These are phyloP conservation scores for Polyploca ridens DNA, from an alignment of 2,888 invertebrate species.

Conservation along the genomic window DNA sequence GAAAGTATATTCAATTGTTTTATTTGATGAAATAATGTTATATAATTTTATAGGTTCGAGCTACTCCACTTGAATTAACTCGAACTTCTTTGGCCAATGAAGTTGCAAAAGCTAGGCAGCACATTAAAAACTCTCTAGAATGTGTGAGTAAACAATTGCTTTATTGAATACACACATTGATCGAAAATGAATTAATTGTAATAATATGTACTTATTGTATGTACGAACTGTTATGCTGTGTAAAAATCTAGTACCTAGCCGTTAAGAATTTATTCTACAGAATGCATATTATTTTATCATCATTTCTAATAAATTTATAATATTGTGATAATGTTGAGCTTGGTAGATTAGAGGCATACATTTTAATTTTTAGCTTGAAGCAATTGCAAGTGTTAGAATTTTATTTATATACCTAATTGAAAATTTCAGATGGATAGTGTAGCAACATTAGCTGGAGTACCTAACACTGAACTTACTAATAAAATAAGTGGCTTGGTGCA, in stretches of 20 bases:
- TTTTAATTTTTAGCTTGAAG: conserved; percentile 14
- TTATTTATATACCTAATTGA: conserved; percentile 12
- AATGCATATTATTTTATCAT: background rate
- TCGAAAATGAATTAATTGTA: background rate
- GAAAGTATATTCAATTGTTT: background rate
- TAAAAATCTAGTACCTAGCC: background rate
- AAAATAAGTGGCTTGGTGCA: conserved; percentile 84
- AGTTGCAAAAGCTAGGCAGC: conserved; percentile 94
- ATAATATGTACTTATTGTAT: background rate
- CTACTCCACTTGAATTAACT: conserved; percentile 62
- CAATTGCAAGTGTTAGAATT: background rate
- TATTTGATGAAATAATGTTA: conserved; percentile 24
- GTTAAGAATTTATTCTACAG: background rate
- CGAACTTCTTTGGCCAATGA: conserved; percentile 90
- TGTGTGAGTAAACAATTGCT: conserved; percentile 84
- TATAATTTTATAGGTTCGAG: conserved; percentile 64
- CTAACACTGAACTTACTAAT: conserved; percentile 82
- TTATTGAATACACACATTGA: conserved; percentile 36
- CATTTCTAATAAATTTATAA: background rate
- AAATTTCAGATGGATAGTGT: conserved; percentile 87
- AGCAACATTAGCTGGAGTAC: conserved; percentile 81
- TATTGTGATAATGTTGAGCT: background rate
- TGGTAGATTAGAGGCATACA: background rate
- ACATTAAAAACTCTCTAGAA: conserved; percentile 90
- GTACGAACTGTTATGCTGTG: background rate